phyloP scores from a whole-genome alignment of 2,113 vertebrate species.

The Xerus inauris region DNA sequence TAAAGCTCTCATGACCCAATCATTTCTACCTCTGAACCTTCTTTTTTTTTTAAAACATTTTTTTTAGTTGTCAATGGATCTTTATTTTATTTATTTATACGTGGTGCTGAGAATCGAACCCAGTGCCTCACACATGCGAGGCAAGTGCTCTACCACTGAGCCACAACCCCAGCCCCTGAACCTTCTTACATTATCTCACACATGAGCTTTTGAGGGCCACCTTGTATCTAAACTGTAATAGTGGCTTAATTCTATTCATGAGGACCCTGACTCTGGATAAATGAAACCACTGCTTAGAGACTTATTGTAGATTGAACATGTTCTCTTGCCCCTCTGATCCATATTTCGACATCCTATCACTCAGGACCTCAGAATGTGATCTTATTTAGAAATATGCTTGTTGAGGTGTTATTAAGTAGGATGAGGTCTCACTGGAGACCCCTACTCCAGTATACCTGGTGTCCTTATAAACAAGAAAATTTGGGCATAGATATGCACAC shows the following conservation, averaged over 20 bases:
- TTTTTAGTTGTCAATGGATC: too few species aligned
- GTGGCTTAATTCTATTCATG: not conserved
- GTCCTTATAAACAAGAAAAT: not conserved
- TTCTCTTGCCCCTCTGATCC: not conserved
- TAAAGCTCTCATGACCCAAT: too few species aligned
- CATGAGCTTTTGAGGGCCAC: too few species aligned
- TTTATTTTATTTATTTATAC: too few species aligned
- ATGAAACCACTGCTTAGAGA: not conserved
- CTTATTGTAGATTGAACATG: not conserved
- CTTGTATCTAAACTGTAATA: too few species aligned
- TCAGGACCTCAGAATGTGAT: not conserved
- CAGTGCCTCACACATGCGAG: too few species aligned
- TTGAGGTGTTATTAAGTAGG: not conserved
- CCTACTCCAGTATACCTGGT: not conserved
- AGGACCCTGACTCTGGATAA: not conserved
- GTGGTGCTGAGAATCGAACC: too few species aligned
- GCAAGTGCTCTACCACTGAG: too few species aligned
- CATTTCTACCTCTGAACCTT: too few species aligned
- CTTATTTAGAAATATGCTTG: not conserved
- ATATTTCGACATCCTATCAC: not conserved
- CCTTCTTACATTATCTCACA: too few species aligned
- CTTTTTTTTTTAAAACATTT: too few species aligned
- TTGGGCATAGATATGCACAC: not conserved
- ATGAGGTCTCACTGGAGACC: not conserved
- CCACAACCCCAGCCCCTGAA: too few species aligned